A percentile compares a stretch with the other conserved stretches of the same genome.
These are phyloP conservation scores for Mnemiopsis leidyi DNA, from an alignment of 37 sponge, comb jelly and placozoan species.

Conservation along the genomic window DNA sequence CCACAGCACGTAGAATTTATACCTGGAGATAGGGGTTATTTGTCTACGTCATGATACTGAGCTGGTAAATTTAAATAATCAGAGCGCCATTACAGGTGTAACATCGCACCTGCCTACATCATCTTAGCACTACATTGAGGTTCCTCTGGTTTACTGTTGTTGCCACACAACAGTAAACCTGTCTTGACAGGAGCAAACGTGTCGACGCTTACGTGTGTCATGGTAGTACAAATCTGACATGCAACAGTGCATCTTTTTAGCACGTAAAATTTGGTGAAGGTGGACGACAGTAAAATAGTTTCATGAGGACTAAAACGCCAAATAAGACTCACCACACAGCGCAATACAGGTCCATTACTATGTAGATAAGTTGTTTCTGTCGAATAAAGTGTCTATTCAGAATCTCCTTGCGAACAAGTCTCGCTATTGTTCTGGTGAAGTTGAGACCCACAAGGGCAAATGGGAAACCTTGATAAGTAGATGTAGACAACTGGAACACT, in stretches of 20 bases:
- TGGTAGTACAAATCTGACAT: too few species aligned
- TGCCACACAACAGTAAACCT: too few species aligned
- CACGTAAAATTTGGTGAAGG: too few species aligned
- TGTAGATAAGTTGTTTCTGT: constrained; percentile 57
- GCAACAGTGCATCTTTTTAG: too few species aligned
- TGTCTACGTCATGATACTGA: background rate
- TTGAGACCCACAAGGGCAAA: constrained; percentile 34
- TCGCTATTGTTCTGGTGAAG: background rate
- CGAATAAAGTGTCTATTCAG: constrained; percentile 54
- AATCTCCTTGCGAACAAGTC: constrained; percentile 10
- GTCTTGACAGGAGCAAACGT: too few species aligned
- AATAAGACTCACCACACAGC: constrained; percentile 47
- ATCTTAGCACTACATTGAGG: background rate
- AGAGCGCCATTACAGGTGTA: background rate
- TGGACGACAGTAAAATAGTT: too few species aligned
- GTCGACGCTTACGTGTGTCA: too few species aligned
- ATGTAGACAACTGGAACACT: constrained; percentile 32
- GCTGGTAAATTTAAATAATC: background rate
- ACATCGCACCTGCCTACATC: background rate
- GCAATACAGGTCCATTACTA: constrained; percentile 56
- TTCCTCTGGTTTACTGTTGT: too few species aligned
- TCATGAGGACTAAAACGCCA: too few species aligned
- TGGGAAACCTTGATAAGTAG: background rate
- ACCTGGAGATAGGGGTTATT: background rate
- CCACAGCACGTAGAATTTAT: constrained; percentile 1